Percentiles rank a stretch among this genome's conserved stretches.
phyloP scores from a whole-genome alignment of 2,113 vertebrate species.

The Percina caprodes region DNA sequence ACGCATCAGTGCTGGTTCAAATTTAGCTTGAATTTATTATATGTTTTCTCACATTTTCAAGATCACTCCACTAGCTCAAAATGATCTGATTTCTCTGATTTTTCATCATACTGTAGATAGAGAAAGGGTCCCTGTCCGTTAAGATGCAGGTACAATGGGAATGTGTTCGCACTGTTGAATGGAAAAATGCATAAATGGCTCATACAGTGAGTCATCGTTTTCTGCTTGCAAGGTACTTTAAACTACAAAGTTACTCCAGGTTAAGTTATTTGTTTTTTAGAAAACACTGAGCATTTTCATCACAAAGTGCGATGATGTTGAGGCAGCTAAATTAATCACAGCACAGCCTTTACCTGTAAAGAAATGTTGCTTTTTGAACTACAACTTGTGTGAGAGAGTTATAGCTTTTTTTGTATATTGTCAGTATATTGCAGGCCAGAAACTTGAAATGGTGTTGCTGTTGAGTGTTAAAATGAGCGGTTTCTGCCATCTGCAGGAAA shows the following conservation, averaged over 20 bases:
- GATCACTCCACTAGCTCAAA: neutral
- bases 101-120: too few species aligned
- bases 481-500: slow-evolving; percentile 50
- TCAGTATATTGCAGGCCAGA: neutral
- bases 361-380: neutral
- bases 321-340: neutral
- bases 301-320: neutral
- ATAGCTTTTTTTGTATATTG: too few species aligned
- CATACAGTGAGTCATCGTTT: neutral
- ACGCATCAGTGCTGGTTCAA: too few species aligned
- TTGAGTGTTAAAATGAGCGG: neutral
- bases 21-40: too few species aligned
- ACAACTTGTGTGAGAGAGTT: neutral
- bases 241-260: neutral
- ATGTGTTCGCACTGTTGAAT: neutral
- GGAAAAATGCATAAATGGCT: neutral
- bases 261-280: neutral
- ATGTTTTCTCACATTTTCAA: neutral
- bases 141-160: neutral
- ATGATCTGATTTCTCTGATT: too few species aligned
- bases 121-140: too few species aligned
- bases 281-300: neutral
- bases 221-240: neutral
- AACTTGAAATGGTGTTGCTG: neutral
- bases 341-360: neutral